phyloP scores from a whole-genome alignment of 2,888 invertebrate genomes.

The Pammene aurita region DNA sequence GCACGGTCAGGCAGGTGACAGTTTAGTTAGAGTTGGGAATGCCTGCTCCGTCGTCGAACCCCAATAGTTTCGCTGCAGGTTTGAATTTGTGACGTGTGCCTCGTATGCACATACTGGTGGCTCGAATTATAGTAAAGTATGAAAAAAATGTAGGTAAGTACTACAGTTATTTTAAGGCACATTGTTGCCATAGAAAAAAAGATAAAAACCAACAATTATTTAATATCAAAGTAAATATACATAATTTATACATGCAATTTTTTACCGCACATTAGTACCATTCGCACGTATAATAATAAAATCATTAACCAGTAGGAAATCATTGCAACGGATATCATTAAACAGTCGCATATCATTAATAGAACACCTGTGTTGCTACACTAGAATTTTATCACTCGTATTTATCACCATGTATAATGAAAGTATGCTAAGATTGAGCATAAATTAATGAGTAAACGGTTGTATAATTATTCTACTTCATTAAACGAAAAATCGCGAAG shows the following conservation, averaged over 20 bases:
- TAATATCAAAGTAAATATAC: too few species aligned
- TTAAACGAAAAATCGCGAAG: conserved; percentile 8
- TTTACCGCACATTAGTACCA: conserved; percentile 19
- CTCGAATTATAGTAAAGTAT: too few species aligned
- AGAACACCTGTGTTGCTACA: conserved; percentile 29
- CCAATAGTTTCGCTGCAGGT: too few species aligned
- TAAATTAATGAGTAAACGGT: conserved; percentile 17
- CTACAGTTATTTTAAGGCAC: too few species aligned
- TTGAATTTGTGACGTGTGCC: too few species aligned
- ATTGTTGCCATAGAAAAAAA: conserved; percentile 7
- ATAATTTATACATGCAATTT: conserved; percentile 7
- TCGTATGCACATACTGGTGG: too few species aligned
- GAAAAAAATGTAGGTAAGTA: too few species aligned
- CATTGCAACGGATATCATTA: conserved; percentile 33
- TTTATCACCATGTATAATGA: conserved; percentile 15
- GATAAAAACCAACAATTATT: neutral
- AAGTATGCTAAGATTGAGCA: conserved; percentile 26
- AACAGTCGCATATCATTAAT: conserved; percentile 20
- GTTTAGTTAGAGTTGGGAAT: too few species aligned
- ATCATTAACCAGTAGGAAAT: conserved; percentile 32
- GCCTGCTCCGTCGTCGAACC: too few species aligned
- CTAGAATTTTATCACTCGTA: conserved; percentile 20
- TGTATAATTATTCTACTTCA: conserved; percentile 21
- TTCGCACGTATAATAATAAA: conserved; percentile 25
- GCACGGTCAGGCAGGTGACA: too few species aligned